A percentile compares a stretch with the other conserved stretches of the same genome.
Evolutionary conservation across 2,797 vertebrate genomes (phyloP).

Genomic region (Calcarius lapponicus): DNA sequence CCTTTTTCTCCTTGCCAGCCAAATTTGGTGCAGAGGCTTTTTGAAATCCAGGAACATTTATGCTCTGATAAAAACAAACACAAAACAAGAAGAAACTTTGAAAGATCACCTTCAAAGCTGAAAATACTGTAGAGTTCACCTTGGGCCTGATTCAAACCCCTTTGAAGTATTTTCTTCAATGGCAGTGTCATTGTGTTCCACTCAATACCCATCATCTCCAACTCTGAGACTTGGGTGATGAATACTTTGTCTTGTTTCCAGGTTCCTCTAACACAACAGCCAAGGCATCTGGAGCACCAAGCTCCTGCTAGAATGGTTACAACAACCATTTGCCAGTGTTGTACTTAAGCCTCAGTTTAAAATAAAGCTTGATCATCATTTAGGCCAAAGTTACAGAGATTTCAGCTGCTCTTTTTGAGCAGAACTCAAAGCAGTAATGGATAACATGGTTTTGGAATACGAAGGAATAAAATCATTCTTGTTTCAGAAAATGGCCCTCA

Average conservation of each 20-base stretch:
- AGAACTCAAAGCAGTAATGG: background rate
- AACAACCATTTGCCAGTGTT: background rate
- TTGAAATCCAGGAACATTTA: background rate
- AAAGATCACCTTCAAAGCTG: background rate
- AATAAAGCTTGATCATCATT: background rate
- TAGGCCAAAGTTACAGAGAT: background rate
- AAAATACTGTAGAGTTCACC: background rate
- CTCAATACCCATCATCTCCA: background rate
- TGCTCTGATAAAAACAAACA: background rate
- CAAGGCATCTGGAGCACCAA: background rate
- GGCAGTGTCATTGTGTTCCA: background rate
- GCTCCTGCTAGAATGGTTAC: background rate
- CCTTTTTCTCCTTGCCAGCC: background rate
- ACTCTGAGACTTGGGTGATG: background rate
- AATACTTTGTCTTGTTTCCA: background rate
- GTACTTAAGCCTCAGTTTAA: background rate
- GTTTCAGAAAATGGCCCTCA: background rate
- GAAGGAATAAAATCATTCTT: background rate
- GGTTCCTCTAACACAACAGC: background rate
- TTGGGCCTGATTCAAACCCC: background rate
- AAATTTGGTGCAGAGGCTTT: background rate
- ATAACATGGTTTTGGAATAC: background rate
- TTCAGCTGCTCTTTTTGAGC: background rate
- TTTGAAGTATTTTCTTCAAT: background rate
- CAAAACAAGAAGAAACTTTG: background rate